Conservation (phyloP, 2,797 vertebrate species). For the Spinus olivaceus region DNA sequence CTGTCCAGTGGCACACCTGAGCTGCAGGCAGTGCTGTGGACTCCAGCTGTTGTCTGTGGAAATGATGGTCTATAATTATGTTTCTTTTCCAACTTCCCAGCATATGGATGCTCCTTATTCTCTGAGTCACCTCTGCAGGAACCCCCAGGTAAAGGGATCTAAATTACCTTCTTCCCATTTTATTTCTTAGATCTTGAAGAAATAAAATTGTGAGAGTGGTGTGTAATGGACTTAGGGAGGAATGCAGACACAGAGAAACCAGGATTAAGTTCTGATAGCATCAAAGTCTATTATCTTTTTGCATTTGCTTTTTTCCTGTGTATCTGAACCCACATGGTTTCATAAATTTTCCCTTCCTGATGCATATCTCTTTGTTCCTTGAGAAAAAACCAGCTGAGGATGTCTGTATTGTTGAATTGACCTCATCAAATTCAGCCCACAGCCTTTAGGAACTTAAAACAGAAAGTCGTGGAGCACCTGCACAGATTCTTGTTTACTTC, state of each 20-base stretch:
- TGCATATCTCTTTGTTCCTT: not conserved
- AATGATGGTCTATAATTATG: not conserved
- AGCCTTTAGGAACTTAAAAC: not conserved
- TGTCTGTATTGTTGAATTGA: not conserved
- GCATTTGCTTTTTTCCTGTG: not conserved
- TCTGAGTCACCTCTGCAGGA: not conserved
- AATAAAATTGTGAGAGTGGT: not conserved
- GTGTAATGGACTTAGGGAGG: not conserved
- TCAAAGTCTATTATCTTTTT: not conserved
- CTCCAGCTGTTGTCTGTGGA: not conserved
- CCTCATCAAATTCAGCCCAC: constrained; percentile 20
- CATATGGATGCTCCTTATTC: not conserved
- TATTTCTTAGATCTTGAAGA: not conserved
- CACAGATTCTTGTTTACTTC: constrained; percentile 25
- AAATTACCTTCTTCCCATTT: not conserved
- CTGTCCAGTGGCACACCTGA: not conserved
- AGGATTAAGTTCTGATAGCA: not conserved
- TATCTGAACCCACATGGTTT: not conserved
- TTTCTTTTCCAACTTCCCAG: not conserved
- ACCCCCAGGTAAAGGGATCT: not conserved
- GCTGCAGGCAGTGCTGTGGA: not conserved
- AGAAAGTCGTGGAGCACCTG: not conserved
- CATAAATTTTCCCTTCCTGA: not conserved
- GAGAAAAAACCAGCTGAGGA: not conserved
- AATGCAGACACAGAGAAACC: not conserved